Evolutionary conservation across 1,140 invertebrate species (phyloP), one percentile per base, ranked within the genome.

Genomic region (Heterodera schachtii): DNA sequence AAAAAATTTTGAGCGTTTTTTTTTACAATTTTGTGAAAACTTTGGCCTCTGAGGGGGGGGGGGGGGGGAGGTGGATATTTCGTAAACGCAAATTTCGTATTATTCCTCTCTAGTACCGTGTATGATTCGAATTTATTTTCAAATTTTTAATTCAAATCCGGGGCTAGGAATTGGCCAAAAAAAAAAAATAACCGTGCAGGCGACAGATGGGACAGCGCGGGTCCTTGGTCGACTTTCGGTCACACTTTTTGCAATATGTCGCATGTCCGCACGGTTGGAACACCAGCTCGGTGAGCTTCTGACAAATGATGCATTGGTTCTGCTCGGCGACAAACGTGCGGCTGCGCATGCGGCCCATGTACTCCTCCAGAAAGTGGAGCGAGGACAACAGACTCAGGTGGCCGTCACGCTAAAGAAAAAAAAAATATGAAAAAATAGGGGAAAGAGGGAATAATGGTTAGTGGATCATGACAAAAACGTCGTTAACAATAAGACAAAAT

Each of bases 181-280:
- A 6, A 77, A 70, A 47, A 11, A 3, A 78, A 7, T 1, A 9
- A 57, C 47, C 43, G 47, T 41, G 78, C 5, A 11, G 71, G 21
- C 73, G 60, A 73, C 76, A 78, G 13, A 57, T 16, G 5, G 76
- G 76, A 4, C 76, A 78, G 57, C 57, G 57, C 21, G 52, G 31
- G 31, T 47, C 47, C 64, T 77, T 64, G 8, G 31, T 4, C 11
- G 4, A 11, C 64, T n/a, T 70, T 0, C 3, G 9, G 9, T n/a
- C 19, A 41, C 76, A 78, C 41, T 41, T 46, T 6, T 8, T 19
- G 43, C 76, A 78, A 78, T 44, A 78, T 11, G 49, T 21, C 6
- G 21, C 41, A 41, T 78, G 76, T 8, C 76, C 76, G 64, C 76
- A 78, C 2, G 76, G 76, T n/a, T 78, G 31, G 76, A 78, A 78